A percentile compares a stretch with the other conserved stretches of the same genome.
These are phyloP conservation scores for Heliconius erato DNA, from an alignment of 2,888 invertebrate genomes.

Conservation along the genomic window DNA sequence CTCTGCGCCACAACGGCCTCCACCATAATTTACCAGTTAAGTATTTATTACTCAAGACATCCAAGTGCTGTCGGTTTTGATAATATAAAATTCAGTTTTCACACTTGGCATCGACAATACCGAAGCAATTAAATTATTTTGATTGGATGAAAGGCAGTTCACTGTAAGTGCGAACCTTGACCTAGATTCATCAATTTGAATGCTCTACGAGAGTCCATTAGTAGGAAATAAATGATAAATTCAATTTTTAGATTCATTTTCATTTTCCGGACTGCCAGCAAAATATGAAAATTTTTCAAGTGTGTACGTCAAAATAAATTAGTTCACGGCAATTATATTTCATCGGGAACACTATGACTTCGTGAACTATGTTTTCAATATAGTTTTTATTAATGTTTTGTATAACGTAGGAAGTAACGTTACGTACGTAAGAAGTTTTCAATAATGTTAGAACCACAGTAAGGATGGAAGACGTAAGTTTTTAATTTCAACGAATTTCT, in stretches of 20 bases:
- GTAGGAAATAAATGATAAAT: slow-evolving; percentile 30
- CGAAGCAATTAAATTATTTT: slow-evolving; percentile 30
- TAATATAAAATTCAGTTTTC: slow-evolving; percentile 20
- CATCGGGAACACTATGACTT: background rate
- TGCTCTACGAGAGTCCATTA: slow-evolving; percentile 21
- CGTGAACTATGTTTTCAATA: background rate
- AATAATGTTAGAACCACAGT: too few species aligned
- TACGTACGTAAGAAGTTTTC: too few species aligned
- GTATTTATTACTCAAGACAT: slow-evolving; percentile 12
- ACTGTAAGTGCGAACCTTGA: slow-evolving; percentile 28
- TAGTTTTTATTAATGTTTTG: background rate
- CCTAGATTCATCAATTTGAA: slow-evolving; percentile 29
- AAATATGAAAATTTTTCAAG: slow-evolving; percentile 16
- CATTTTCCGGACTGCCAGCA: slow-evolving; percentile 15
- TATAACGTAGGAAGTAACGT: background rate
- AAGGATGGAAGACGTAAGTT: too few species aligned
- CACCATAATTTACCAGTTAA: background rate
- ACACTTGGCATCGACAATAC: slow-evolving; percentile 28
- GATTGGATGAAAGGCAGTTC: slow-evolving; percentile 31
- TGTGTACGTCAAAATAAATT: slow-evolving; percentile 7
- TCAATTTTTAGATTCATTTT: slow-evolving; percentile 23
- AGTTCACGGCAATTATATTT: slow-evolving; percentile 9
- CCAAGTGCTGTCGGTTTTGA: background rate
- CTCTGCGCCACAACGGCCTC: too few species aligned
- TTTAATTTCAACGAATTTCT: too few species aligned